Evolutionary conservation across 2,888 invertebrate genomes (phyloP).

Genomic region (Clanis bilineata): DNA sequence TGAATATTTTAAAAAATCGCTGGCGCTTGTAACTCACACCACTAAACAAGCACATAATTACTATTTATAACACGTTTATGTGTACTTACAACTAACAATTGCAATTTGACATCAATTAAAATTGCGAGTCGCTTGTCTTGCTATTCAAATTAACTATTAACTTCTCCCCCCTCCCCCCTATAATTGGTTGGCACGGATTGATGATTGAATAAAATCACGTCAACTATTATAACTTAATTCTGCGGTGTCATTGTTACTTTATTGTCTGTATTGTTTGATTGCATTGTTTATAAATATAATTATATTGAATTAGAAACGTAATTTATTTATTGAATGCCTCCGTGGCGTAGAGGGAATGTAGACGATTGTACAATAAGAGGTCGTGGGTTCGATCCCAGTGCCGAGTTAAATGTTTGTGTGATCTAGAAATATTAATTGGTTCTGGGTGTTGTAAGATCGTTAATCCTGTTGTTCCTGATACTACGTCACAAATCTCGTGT

Average conservation of each 20-base stretch:
- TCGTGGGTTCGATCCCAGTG: too few species aligned
- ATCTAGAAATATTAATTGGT: too few species aligned
- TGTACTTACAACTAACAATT: constrained; percentile 7
- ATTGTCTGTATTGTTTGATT: too few species aligned
- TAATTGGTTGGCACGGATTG: neutral
- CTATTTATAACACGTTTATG: constrained; percentile 13
- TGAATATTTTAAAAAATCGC: neutral
- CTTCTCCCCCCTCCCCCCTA: neutral
- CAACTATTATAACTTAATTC: neutral
- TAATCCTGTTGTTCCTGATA: too few species aligned
- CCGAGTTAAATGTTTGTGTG: too few species aligned
- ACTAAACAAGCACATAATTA: neutral
- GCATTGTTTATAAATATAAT: too few species aligned
- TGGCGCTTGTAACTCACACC: neutral
- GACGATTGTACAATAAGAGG: too few species aligned
- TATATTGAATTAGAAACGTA: too few species aligned
- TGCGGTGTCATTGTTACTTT: neutral
- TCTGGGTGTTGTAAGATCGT: too few species aligned
- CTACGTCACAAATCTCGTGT: too few species aligned
- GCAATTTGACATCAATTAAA: constrained; percentile 16
- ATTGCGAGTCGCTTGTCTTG: constrained; percentile 1
- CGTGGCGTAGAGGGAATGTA: too few species aligned
- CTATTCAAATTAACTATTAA: neutral
- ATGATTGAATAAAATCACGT: neutral
- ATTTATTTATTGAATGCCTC: too few species aligned